These are phyloP conservation scores for Dendronephthya gigantea DNA, from an alignment of 64 coral and sea anemone species.

Conservation along the genomic window DNA sequence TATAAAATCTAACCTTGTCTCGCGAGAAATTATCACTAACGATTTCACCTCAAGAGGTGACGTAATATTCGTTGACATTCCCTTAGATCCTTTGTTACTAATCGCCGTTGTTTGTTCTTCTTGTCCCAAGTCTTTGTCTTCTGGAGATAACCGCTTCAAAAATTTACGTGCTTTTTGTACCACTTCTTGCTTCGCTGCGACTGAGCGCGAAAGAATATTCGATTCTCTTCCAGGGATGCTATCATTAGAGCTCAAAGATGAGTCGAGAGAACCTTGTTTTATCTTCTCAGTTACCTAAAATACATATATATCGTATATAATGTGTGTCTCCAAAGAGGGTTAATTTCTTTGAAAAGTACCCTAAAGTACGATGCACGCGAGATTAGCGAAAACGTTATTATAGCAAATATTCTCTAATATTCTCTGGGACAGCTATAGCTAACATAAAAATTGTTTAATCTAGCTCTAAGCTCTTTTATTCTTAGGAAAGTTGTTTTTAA, in stretches of 20 bases:
- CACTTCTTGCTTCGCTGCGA: neutral
- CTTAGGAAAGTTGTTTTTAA: too few relatives aligned
- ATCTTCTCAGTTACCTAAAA: neutral
- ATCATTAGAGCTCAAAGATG: neutral
- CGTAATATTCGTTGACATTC: neutral
- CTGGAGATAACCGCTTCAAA: neutral
- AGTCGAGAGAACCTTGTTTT: neutral
- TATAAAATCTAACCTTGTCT: neutral
- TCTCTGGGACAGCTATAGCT: too few relatives aligned
- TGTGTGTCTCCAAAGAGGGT: neutral
- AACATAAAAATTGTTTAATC: too few relatives aligned
- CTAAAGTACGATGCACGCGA: too few relatives aligned
- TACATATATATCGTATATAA: neutral
- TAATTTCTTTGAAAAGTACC: too few relatives aligned
- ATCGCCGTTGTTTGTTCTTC: neutral
- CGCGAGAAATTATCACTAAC: neutral
- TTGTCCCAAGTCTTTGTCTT: neutral
- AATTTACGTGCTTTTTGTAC: constrained; percentile 7
- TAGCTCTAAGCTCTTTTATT: too few relatives aligned
- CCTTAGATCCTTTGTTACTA: neutral
- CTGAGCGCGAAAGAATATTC: neutral
- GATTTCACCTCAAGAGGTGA: constrained; percentile 1
- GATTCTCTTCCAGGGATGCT: neutral
- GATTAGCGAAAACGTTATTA: too few relatives aligned
- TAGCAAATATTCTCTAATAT: too few relatives aligned